Evolutionary conservation across 2,888 invertebrate species (phyloP).

Genomic region (Tipula confusa): DNA sequence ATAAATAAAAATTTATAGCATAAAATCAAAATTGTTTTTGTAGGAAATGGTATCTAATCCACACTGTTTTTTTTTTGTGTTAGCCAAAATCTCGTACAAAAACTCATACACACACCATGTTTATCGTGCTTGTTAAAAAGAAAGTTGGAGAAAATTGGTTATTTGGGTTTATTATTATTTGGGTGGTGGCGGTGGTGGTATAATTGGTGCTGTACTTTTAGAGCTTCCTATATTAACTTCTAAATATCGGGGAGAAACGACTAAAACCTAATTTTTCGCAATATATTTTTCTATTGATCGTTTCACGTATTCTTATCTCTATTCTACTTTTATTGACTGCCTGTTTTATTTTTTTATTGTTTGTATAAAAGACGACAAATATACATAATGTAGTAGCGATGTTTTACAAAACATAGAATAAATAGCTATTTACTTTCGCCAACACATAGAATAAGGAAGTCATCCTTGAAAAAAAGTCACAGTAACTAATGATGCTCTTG

Average conservation of each 20-base stretch:
- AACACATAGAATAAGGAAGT: too few relatives aligned
- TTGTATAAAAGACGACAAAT: not conserved
- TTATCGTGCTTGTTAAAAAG: not conserved
- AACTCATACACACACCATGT: not conserved
- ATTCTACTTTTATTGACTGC: not conserved
- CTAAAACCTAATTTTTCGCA: not conserved
- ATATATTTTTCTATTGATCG: not conserved
- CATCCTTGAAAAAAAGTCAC: too few relatives aligned
- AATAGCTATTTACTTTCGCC: too few relatives aligned
- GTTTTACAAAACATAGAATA: too few relatives aligned
- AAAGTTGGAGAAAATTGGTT: not conserved
- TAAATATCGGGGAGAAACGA: not conserved
- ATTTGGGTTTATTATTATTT: not conserved
- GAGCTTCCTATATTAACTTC: not conserved
- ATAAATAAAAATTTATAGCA: constrained; percentile 12
- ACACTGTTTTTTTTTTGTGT: not conserved
- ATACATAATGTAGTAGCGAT: not conserved
- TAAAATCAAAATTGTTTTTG: not conserved
- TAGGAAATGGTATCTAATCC: not conserved
- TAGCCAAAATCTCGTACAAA: too few relatives aligned
- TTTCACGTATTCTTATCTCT: not conserved
- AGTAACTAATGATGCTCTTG: too few relatives aligned
- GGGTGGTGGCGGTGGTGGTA: not conserved
- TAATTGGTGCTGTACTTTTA: not conserved
- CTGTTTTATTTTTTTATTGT: not conserved